Base-by-base conservation (phyloP, 2,113 vertebrate genomes). In the Anoplopoma fimbria region DNA sequence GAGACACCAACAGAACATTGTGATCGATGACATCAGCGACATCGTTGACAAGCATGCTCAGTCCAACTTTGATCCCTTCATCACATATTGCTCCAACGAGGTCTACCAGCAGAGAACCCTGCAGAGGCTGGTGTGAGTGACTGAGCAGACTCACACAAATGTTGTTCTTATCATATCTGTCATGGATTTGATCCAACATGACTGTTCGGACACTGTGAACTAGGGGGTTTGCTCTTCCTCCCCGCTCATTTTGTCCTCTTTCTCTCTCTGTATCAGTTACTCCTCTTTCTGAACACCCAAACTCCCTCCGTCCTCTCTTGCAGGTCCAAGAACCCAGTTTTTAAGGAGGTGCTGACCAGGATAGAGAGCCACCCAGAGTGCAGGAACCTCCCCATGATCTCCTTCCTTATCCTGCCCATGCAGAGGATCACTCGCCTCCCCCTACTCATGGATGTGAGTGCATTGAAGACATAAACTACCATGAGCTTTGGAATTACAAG, bases 351-450 rank as follows among this genome's bases (percentile, higher is more conserved):
- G 1, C 10, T 99, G 67, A 95, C 94, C 21, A 94, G 95, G 79
- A 98, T 98, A 0, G 98, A 99, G 90, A 89, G 94, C 82, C 96
- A 99, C 2, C 94, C 96, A 76, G 98, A 98, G 1, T 99, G 98
- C 84, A 91, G 96, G 87, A 99, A 98, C 83, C 90, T 99, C 64
- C 98, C 98, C 6, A 98, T 99, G 98, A 97, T 97, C 93, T 99
- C 98, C 1, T 99, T 99, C 87, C 98, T 99, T 81, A 99, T 99
- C 68, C 97, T 99, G 23, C 98, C 98, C 81, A 99, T 99, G 98
- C 98, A 99, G 94, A 97, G 98, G 25, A 97, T 99, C 80, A 99
- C 98, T 0, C 97, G 98, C 0, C 96, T 99, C 7, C 98, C 98
- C 13, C 86, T 99, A 17, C 95, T 99, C 69, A 97, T 99, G 97